Conservation (phyloP, 2,888 invertebrate genomes). For the Hyles lineata region DNA sequence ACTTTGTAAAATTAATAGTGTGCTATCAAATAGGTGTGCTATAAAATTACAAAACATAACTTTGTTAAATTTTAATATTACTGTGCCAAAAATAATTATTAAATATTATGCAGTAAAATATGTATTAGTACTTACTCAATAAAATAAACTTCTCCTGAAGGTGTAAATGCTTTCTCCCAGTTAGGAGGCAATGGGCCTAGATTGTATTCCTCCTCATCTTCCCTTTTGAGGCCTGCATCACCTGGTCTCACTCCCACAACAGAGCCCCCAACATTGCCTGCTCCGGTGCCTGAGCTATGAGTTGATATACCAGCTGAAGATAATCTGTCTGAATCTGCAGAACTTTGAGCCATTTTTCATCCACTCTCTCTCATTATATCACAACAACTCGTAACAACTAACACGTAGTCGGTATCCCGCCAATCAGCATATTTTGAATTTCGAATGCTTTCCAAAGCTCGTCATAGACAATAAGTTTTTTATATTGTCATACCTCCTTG, state of each 20-base stretch:
- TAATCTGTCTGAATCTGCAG: constrained; percentile 79
- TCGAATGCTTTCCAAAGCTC: constrained; percentile 42
- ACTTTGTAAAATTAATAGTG: too few relatives aligned
- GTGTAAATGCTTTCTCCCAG: constrained; percentile 99
- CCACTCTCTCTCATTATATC: constrained; percentile 36
- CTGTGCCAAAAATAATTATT: background rate
- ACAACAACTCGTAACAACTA: constrained; percentile 33
- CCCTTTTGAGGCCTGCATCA: constrained; percentile 72
- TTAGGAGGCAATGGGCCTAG: constrained; percentile 96
- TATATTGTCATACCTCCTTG: constrained; percentile 40
- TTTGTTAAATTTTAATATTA: background rate
- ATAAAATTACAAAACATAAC: too few relatives aligned
- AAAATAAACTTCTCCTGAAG: constrained; percentile 98
- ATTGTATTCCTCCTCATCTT: constrained; percentile 89
- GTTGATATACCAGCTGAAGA: constrained; percentile 81
- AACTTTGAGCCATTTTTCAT: constrained; percentile 73
- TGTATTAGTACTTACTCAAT: constrained; percentile 91
- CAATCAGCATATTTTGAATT: constrained; percentile 39
- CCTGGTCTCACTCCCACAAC: constrained; percentile 77
- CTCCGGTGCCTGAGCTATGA: constrained; percentile 77
- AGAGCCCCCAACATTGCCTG: constrained; percentile 77
- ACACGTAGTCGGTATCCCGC: constrained; percentile 39
- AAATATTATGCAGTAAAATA: background rate
- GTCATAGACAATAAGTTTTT: constrained; percentile 47
- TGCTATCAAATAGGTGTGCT: too few relatives aligned